Conservation (phyloP, 2,888 invertebrate genomes). For the Petrolisthes manimaculis region DNA sequence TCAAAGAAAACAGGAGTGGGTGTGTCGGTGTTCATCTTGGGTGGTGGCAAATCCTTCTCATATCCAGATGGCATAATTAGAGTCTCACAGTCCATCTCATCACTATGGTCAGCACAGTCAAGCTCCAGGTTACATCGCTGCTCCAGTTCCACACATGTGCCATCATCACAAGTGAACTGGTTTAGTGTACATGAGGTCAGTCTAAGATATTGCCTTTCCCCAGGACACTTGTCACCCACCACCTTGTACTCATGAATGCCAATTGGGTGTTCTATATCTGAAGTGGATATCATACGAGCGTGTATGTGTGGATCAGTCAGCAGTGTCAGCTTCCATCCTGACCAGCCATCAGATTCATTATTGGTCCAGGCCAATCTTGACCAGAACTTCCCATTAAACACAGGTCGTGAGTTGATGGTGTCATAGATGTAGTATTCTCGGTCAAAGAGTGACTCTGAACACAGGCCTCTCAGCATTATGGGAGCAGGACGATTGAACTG, state of each 20-base stretch:
- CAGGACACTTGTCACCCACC: constrained; percentile 27
- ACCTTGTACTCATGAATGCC: constrained; percentile 37
- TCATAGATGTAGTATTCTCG: constrained; percentile 32
- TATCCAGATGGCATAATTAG: constrained; percentile 31
- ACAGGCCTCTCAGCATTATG: constrained; percentile 33
- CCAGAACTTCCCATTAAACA: constrained; percentile 30
- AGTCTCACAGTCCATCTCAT: constrained; percentile 42
- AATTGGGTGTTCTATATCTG: constrained; percentile 13
- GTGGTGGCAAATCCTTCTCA: constrained; percentile 39
- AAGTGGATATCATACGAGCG: constrained; percentile 19
- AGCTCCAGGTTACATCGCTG: constrained; percentile 33
- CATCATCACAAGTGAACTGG: constrained; percentile 39
- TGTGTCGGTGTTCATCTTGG: constrained; percentile 24
- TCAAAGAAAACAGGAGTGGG: constrained; percentile 25
- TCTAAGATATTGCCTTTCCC: neutral
- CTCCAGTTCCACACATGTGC: constrained; percentile 29
- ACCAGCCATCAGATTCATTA: neutral
- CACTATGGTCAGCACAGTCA: constrained; percentile 41
- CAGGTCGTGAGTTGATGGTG: constrained; percentile 5
- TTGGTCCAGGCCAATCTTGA: constrained; percentile 23
- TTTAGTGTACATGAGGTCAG: constrained; percentile 27
- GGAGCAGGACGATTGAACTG: constrained; percentile 32
- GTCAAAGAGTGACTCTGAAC: constrained; percentile 33
- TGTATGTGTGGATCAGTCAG: constrained; percentile 12
- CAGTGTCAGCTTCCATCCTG: constrained; percentile 21